A percentile compares a stretch with the other conserved stretches of the same genome.
phyloP scores from a whole-genome alignment of 2,113 vertebrate species.

The Tapirus terrestris region DNA sequence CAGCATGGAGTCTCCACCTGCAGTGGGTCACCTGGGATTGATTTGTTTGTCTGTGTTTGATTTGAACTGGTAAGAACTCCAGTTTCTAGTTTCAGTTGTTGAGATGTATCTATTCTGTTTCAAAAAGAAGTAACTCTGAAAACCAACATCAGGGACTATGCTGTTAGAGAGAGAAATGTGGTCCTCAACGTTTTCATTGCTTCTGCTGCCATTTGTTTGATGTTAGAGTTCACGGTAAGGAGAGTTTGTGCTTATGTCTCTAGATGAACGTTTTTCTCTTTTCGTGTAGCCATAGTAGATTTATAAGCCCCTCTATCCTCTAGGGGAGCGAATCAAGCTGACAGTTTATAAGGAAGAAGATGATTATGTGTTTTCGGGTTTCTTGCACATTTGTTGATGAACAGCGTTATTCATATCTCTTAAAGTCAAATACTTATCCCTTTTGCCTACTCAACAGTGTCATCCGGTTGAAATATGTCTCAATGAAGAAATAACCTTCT shows the following conservation, averaged over 20 bases:
- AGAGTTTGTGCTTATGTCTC: background rate
- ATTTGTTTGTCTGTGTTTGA: background rate
- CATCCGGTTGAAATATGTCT: conserved; percentile 54
- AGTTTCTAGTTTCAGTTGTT: background rate
- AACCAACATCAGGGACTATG: rapidly evolving
- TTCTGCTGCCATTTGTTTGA: background rate
- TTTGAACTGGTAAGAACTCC: background rate
- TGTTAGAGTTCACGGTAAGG: background rate
- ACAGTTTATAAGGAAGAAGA: conserved; percentile 52
- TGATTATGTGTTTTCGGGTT: conserved; percentile 34
- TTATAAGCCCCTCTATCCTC: background rate
- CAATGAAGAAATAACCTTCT: conserved; percentile 29
- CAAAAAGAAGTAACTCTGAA: background rate
- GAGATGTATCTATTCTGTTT: background rate
- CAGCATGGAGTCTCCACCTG: rapidly evolving
- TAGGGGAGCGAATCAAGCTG: background rate
- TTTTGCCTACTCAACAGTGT: conserved; percentile 44
- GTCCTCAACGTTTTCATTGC: background rate
- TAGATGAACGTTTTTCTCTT: background rate
- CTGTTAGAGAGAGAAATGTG: no score
- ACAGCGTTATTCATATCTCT: conserved; percentile 40
- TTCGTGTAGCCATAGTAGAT: background rate
- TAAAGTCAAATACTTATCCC: conserved; percentile 41
- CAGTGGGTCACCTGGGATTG: background rate
- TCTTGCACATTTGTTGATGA: background rate